A percentile compares a stretch with the other conserved stretches of the same genome.
phyloP scores from a whole-genome alignment of 1,140 invertebrate genomes.

The Pseudomyrmex sp. region DNA sequence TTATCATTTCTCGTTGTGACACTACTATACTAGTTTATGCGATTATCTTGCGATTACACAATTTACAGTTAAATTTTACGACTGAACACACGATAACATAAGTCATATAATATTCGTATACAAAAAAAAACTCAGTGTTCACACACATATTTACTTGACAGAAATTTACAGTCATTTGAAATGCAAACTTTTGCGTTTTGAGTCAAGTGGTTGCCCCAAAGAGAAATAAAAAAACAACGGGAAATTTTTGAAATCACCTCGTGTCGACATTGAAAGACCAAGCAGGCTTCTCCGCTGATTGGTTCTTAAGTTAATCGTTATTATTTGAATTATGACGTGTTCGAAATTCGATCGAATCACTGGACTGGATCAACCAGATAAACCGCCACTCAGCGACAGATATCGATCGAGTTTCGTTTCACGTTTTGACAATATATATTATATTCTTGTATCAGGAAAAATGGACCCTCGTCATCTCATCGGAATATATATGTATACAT shows the following conservation, averaged over 20 bases:
- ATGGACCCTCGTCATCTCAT: constrained; percentile 75
- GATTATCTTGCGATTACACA: neutral
- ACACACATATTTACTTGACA: neutral
- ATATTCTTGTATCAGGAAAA: constrained; percentile 75
- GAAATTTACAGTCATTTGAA: too few species aligned
- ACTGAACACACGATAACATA: neutral
- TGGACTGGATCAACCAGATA: constrained; percentile 81
- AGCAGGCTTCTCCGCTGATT: constrained; percentile 18
- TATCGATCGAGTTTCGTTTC: constrained; percentile 78
- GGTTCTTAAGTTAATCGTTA: neutral
- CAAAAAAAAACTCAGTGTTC: neutral
- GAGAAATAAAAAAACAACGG: constrained; percentile 2
- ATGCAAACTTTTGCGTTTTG: too few species aligned
- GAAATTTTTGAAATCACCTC: constrained; percentile 22
- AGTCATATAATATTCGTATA: neutral
- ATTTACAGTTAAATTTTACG: neutral
- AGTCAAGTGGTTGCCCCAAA: neutral
- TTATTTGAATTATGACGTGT: constrained; percentile 22
- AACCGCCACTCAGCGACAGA: constrained; percentile 65
- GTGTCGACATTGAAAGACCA: constrained; percentile 29
- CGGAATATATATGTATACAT: constrained; percentile 37
- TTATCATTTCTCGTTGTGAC: neutral
- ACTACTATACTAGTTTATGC: neutral
- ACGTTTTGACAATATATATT: constrained; percentile 21
- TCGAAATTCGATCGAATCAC: constrained; percentile 79